Conservation (phyloP, 1,140 invertebrate species). For the Phymastichus coffea region DNA sequence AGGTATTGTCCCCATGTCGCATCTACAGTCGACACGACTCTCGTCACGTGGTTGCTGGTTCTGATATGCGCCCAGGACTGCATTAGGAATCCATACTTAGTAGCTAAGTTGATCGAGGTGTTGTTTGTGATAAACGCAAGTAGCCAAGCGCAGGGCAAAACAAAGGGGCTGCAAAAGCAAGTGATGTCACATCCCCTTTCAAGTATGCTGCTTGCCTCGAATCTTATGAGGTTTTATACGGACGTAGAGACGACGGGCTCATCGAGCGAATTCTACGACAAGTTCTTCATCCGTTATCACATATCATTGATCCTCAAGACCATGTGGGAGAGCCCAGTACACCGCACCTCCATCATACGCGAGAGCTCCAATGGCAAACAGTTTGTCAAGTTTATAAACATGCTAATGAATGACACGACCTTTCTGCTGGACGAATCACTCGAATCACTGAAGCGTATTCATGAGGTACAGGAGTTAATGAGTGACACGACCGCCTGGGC, state of each 20-base stretch:
- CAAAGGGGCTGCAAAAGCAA: constrained; percentile 61
- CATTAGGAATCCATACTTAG: constrained; percentile 93
- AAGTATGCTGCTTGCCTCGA: constrained; percentile 76
- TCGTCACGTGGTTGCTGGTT: constrained; percentile 86
- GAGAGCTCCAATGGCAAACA: constrained; percentile 85
- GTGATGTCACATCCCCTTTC: constrained; percentile 87
- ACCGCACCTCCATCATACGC: constrained; percentile 73
- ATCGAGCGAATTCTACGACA: constrained; percentile 97
- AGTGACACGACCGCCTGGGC: constrained; percentile 70
- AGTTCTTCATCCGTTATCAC: constrained; percentile 97
- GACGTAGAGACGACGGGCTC: constrained; percentile 97
- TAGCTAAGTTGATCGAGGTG: constrained; percentile 93
- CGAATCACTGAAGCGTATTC: constrained; percentile 91
- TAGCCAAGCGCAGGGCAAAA: constrained; percentile 68
- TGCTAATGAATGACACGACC: constrained; percentile 99
- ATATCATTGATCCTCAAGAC: constrained; percentile 95
- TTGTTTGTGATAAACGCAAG: constrained; percentile 89
- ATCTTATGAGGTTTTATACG: constrained; percentile 97
- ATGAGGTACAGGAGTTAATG: constrained; percentile 91
- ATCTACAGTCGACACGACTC: constrained; percentile 66
- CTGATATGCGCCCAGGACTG: constrained; percentile 87
- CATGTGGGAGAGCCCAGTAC: constrained; percentile 74
- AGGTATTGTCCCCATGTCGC: too few species aligned
- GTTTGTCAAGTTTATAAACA: constrained; percentile 98
- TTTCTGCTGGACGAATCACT: constrained; percentile 96